Evolutionary conservation across 2,888 invertebrate species (phyloP).

Genomic region (Oxycera nigricornis): DNA sequence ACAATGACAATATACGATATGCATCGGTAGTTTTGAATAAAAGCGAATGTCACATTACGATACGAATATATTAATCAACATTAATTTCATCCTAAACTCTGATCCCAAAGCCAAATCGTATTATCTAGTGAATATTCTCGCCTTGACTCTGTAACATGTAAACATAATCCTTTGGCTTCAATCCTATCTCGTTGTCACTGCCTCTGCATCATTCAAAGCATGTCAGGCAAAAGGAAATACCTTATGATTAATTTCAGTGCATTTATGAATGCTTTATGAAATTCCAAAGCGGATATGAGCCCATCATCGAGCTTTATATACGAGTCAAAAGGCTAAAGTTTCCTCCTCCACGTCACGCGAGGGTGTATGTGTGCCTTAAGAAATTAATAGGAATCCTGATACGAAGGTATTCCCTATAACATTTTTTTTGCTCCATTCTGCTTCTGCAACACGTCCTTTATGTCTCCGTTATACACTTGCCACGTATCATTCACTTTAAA

Average conservation of each 20-base stretch:
- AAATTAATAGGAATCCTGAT: constrained; percentile 13
- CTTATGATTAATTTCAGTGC: constrained; percentile 45
- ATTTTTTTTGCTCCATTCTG: not conserved
- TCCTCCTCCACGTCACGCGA: not conserved
- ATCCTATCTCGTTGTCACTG: not conserved
- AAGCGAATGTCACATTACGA: no score
- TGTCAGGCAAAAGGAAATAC: constrained; percentile 44
- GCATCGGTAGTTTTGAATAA: no score
- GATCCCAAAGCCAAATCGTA: not conserved
- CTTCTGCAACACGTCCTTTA: constrained; percentile 34
- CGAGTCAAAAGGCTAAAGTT: constrained; percentile 20
- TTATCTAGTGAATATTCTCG: not conserved
- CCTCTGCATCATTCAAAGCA: constrained; percentile 13
- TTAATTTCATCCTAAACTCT: not conserved
- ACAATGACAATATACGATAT: no score
- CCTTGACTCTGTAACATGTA: not conserved
- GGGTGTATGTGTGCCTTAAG: constrained; percentile 14
- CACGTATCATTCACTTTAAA: constrained; percentile 36
- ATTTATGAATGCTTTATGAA: constrained; percentile 45
- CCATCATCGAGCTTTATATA: constrained; percentile 28
- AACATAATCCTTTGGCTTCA: not conserved
- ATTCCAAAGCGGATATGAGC: constrained; percentile 43
- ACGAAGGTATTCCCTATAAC: not conserved
- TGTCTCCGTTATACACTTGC: constrained; percentile 11
- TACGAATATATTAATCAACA: constrained; percentile 10